Evolutionary conservation across 2,888 invertebrate species (phyloP).

Genomic region (Rhabditoides inermis): DNA sequence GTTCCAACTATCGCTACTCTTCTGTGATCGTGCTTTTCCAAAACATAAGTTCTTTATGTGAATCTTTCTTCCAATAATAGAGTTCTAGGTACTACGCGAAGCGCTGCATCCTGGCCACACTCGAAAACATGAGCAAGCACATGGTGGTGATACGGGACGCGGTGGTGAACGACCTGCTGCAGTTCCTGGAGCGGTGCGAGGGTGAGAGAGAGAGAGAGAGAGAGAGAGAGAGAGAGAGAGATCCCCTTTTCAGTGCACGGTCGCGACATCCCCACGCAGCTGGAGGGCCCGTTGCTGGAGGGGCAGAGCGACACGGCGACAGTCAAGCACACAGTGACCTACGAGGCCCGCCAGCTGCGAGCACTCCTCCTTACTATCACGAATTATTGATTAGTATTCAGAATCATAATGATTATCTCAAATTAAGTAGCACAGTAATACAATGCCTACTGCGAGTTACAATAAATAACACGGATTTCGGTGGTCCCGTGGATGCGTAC

Average conservation of each 20-base stretch:
- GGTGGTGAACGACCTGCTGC: slow-evolving; percentile 76
- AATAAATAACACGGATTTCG: too few relatives aligned
- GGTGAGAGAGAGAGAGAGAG: slow-evolving; percentile 44
- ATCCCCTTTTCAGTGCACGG: slow-evolving; percentile 66
- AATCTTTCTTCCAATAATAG: too few relatives aligned
- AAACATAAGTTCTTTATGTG: too few relatives aligned
- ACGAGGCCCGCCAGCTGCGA: slow-evolving; percentile 76
- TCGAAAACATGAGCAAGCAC: slow-evolving; percentile 82
- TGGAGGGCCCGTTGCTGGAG: slow-evolving; percentile 73
- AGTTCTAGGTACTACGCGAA: slow-evolving; percentile 48
- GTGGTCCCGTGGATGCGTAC: too few relatives aligned
- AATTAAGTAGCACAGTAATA: too few relatives aligned
- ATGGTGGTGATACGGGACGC: slow-evolving; percentile 78
- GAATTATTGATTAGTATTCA: slow-evolving; percentile 29
- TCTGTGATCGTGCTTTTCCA: too few relatives aligned
- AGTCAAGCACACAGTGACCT: slow-evolving; percentile 83
- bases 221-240: not conserved
- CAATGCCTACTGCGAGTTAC: too few relatives aligned
- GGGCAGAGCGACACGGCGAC: slow-evolving; percentile 59
- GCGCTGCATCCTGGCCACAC: slow-evolving; percentile 55
- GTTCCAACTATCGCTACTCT: too few relatives aligned
- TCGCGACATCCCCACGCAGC: slow-evolving; percentile 71
- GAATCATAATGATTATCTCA: too few relatives aligned
- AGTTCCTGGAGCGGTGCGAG: slow-evolving; percentile 82
- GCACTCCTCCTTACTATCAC: slow-evolving; percentile 65